Conservation (phyloP, 2,797 vertebrate species). For the Enteromius trimaculatus region DNA sequence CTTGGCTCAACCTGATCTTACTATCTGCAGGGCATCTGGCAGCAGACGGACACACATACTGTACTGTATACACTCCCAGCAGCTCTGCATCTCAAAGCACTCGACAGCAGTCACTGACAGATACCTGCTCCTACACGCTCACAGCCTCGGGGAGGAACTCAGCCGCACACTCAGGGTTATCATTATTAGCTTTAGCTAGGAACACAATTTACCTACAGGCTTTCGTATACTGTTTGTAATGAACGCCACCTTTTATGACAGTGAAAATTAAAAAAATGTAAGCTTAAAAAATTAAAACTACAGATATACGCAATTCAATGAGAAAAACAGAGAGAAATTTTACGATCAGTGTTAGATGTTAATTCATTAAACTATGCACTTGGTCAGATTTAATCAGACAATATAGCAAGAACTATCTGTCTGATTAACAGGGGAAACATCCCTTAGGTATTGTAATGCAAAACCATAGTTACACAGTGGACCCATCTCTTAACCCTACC, state of each 20-base stretch:
- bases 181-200: neutral
- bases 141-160: neutral
- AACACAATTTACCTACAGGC: neutral
- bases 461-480: too few relatives aligned
- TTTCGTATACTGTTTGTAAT: neutral
- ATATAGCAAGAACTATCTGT: neutral
- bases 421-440: too few relatives aligned
- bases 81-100: neutral
- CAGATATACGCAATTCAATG: neutral
- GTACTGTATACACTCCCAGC: constrained; percentile 7
- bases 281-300: neutral
- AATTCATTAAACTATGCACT: neutral
- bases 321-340: too few relatives aligned
- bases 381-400: neutral
- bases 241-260: neutral
- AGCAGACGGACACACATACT: neutral
- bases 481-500: too few relatives aligned
- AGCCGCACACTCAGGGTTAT: neutral
- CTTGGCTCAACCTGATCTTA: neutral
- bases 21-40: constrained; percentile 36
- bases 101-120: neutral
- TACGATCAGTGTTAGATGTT: neutral
- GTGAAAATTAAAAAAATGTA: neutral
- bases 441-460: too few relatives aligned
- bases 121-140: constrained; percentile 9